Evolutionary conservation across 2,888 invertebrate genomes (phyloP), one percentile per base, ranked within the genome.

Genomic region (Ceraclea dissimilis): DNA sequence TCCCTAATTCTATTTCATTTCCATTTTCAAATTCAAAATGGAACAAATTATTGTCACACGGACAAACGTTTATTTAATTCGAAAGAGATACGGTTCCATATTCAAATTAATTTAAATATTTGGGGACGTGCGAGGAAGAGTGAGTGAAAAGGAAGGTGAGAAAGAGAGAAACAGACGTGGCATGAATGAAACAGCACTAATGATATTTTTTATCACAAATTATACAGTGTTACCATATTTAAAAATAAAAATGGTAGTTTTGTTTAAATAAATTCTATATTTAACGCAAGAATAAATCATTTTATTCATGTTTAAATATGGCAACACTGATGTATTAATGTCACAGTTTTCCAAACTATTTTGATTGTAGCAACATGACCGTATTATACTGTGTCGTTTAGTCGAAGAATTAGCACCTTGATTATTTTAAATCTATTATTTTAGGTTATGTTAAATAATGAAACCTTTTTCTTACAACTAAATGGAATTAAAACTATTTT

Each of bases 1-100:
- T 62, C 56, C 63, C 65, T 49, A 62, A 44, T 46, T 62, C 62
- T 62, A 33, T 21, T 20, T 51, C 18, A 33, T 22, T 26, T 26
- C 5, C 4, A 26, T 26, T 26, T 26, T 26, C 26, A 26, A 26
- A 19, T 47, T 47, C 26, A 26, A 26, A 26, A 43, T 43, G 5
- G n/a, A 43, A 43, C 26, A 26, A 26, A 26, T 26, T 4, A 26
- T 26, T 26, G 10, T 26, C 26, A 26, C 10, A n/a, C n/a, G n/a
- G n/a, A n/a, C n/a, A 26, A 26, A 26, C 10, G 26, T 26, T 4
- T 26, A 26, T 26, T 26, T 26, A 26, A 6, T 6, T 26, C 26
- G 10, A 26, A n/a, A n/a, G n/a, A n/a, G n/a, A n/a, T n/a, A n/a
- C n/a, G n/a, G n/a, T n/a, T n/a, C n/a, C n/a, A n/a, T n/a, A n/a